Evolutionary conservation across 2,113 vertebrate genomes (phyloP).

Genomic region (Epinephelus moara): DNA sequence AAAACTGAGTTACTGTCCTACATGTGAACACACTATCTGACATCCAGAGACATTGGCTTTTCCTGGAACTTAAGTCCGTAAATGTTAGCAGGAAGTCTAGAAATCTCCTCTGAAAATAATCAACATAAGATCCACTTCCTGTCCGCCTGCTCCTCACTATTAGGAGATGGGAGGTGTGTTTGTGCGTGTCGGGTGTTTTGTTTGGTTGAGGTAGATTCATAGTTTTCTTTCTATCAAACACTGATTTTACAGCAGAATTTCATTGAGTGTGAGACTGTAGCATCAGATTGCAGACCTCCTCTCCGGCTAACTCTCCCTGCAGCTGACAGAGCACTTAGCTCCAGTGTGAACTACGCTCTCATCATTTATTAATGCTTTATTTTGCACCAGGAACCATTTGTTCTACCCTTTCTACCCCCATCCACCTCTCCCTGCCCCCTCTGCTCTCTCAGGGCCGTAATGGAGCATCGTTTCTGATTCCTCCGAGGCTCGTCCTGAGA

Average conservation of each 20-base stretch:
- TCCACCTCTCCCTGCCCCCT: not conserved
- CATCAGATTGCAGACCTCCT: constrained; percentile 22
- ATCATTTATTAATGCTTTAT: constrained; percentile 77
- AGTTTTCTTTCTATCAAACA: too few relatives aligned
- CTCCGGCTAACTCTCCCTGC: not conserved
- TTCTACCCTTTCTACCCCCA: constrained; percentile 14
- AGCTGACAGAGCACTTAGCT: constrained; percentile 69
- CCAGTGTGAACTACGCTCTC: constrained; percentile 54
- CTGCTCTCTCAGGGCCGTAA: constrained; percentile 34
- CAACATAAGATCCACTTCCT: too few relatives aligned
- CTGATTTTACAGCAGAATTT: not conserved
- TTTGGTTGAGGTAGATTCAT: not conserved
- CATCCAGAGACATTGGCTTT: too few relatives aligned
- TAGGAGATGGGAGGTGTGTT: not conserved
- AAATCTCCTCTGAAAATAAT: too few relatives aligned
- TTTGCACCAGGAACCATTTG: constrained; percentile 70
- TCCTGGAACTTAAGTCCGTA: too few relatives aligned
- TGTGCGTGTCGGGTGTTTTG: not conserved
- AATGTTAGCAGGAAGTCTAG: too few relatives aligned
- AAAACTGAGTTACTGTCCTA: too few relatives aligned
- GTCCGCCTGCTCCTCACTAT: too few relatives aligned
- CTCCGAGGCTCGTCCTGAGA: constrained; percentile 11
- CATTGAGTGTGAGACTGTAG: not conserved
- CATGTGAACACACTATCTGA: too few relatives aligned
- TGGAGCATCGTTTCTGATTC: constrained; percentile 22